Evolutionary conservation across 2,797 vertebrate species (phyloP).

Genomic region (Sebastes minor): DNA sequence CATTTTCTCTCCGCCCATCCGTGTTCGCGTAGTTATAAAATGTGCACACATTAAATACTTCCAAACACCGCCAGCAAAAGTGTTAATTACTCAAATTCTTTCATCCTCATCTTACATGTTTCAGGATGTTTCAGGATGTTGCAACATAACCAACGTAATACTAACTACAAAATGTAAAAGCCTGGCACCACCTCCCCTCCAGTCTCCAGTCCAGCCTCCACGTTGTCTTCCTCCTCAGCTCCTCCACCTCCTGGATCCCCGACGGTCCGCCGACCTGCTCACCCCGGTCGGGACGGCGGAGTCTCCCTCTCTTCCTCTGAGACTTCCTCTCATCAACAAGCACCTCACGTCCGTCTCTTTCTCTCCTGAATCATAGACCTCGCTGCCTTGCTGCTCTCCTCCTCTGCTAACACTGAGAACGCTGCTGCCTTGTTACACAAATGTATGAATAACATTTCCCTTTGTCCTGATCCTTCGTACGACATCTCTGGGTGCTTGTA

Average conservation of each 20-base stretch:
- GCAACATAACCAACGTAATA: background rate
- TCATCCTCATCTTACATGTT: background rate
- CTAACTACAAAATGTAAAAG: background rate
- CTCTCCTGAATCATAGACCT: constrained; percentile 12
- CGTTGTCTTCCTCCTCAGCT: background rate
- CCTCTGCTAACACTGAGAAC: constrained; percentile 1
- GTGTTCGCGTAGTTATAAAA: no score
- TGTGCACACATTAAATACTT: background rate
- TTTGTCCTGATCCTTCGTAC: background rate
- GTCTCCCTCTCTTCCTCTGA: constrained; percentile 12
- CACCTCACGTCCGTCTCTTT: constrained; percentile 13
- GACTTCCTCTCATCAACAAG: constrained; percentile 29
- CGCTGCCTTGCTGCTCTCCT: constrained; percentile 1
- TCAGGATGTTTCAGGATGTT: background rate
- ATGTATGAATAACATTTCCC: constrained; percentile 20
- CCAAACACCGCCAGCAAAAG: background rate
- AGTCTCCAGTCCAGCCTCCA: background rate
- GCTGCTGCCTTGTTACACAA: constrained; percentile 8
- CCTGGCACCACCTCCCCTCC: background rate
- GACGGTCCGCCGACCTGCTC: constrained; percentile 2
- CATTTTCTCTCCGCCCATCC: rapidly evolving
- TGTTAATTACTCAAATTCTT: background rate
- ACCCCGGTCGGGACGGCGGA: background rate
- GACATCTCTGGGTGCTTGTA: background rate
- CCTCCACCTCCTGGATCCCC: constrained; percentile 4